A percentile compares a stretch with the other conserved stretches of the same genome.
Evolutionary conservation across 2,797 vertebrate species (phyloP).

Genomic region (Xenops minutus): DNA sequence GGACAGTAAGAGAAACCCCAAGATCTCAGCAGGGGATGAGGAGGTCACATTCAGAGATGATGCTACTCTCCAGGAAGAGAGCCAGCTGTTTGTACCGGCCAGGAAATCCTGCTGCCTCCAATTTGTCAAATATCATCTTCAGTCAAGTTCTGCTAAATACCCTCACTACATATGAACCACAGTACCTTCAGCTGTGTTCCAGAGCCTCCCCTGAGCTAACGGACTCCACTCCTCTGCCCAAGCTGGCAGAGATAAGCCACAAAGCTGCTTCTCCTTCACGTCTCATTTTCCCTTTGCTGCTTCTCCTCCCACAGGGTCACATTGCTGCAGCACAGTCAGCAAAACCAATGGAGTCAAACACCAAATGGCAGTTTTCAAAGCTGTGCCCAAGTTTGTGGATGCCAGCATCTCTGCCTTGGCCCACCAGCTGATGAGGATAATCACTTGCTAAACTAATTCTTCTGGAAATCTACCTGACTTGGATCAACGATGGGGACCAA

Average conservation of each 20-base stretch:
- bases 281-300: background rate
- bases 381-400: background rate
- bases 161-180: rapidly evolving
- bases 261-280: background rate
- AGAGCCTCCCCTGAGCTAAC: background rate
- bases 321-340: background rate
- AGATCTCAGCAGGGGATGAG: background rate
- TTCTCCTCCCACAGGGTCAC: background rate
- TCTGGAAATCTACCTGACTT: background rate
- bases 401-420: background rate
- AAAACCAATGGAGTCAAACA: background rate
- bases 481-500: background rate
- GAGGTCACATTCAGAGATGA: background rate
- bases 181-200: background rate
- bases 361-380: background rate
- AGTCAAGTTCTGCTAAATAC: background rate
- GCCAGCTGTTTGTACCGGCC: background rate
- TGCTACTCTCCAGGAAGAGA: background rate
- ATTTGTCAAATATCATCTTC: background rate
- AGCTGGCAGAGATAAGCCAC: background rate
- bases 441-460: background rate
- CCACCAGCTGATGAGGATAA: background rate
- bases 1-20: background rate
- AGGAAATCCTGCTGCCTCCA: background rate
- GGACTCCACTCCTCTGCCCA: background rate